These are phyloP conservation scores for Tauraco hartlaubi DNA, from an alignment of 2,797 vertebrate species.

Conservation along the genomic window DNA sequence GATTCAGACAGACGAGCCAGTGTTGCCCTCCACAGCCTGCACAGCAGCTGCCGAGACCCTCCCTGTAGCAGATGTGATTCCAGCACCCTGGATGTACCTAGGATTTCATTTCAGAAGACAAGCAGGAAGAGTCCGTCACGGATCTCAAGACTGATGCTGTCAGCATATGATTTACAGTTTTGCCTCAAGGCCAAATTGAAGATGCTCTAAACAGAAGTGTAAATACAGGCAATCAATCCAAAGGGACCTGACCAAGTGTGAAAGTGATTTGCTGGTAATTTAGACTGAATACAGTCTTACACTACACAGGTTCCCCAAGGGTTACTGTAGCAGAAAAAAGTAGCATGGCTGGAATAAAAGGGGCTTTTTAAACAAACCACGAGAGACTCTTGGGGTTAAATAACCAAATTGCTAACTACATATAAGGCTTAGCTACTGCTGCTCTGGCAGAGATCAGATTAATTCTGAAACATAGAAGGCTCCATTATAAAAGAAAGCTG, in stretches of 20 bases:
- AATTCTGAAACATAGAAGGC: not conserved
- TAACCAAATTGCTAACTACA: not conserved
- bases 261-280: not conserved
- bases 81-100: rapidly evolving
- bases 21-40: rapidly evolving
- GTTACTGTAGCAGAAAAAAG: not conserved
- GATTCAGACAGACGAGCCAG: not conserved
- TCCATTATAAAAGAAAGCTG: not conserved
- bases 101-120: not conserved
- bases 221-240: not conserved
- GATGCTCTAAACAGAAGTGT: not conserved
- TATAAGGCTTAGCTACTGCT: not conserved
- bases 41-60: not conserved
- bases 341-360: not conserved
- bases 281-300: not conserved
- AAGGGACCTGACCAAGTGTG: constrained; percentile 10
- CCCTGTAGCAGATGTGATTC: not conserved
- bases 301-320: not conserved
- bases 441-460: not conserved
- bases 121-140: not conserved
- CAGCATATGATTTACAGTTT: not conserved
- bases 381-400: not conserved
- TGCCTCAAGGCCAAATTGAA: not conserved
- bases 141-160: not conserved
- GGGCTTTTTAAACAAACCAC: not conserved